phyloP scores from a whole-genome alignment of 2,797 vertebrate species.

The Chaenodraco wilsoni region DNA sequence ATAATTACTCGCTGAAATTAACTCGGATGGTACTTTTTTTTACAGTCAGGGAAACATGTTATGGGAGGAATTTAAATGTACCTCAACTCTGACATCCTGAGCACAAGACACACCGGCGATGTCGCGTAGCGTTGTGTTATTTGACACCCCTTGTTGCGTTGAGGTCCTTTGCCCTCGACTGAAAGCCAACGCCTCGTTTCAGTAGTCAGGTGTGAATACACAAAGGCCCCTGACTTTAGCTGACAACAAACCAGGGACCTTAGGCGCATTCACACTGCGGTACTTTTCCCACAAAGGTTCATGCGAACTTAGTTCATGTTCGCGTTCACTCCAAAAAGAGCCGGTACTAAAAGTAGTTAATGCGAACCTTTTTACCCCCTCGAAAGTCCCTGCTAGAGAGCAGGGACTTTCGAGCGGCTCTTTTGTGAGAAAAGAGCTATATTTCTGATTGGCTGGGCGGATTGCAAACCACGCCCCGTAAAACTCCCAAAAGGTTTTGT shows the following conservation, averaged over 20 bases:
- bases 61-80: not conserved
- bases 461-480: too few species aligned
- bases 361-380: too few species aligned
- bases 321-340: too few species aligned
- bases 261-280: too few species aligned
- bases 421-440: too few species aligned
- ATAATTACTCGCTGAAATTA: slow-evolving; percentile 38
- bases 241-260: slow-evolving; percentile 3
- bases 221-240: not conserved
- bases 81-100: not conserved
- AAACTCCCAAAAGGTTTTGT: too few species aligned
- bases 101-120: not conserved
- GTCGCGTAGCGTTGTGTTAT: not conserved
- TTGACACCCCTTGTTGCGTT: not conserved
- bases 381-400: too few species aligned
- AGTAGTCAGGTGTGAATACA: slow-evolving; percentile 6
- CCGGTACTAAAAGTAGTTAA: too few species aligned
- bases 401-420: too few species aligned
- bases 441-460: too few species aligned
- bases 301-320: too few species aligned
- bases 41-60: slow-evolving; percentile 9
- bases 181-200: not conserved
- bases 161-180: not conserved
- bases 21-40: slow-evolving; percentile 26
- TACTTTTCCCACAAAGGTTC: too few species aligned